Conservation (phyloP, 2,888 invertebrate species). For the Torymus texanus region DNA sequence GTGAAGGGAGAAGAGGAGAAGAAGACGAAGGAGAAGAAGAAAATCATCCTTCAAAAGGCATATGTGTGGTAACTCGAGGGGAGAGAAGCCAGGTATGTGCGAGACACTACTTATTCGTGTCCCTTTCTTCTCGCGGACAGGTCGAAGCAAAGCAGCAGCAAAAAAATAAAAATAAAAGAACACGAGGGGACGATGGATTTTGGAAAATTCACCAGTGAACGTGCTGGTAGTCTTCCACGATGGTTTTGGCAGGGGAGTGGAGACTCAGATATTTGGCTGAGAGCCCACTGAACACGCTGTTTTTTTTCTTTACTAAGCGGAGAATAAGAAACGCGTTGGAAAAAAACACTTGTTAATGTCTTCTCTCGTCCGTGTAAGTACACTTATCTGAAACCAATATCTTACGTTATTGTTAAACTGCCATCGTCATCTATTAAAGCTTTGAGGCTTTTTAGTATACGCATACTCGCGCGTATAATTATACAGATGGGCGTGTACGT, state of each 20-base stretch:
- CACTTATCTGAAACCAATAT: too few species aligned
- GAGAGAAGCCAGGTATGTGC: slow-evolving; percentile 25
- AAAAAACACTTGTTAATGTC: too few species aligned
- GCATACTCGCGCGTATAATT: too few species aligned
- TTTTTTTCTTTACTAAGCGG: neutral
- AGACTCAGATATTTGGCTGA: slow-evolving; percentile 45
- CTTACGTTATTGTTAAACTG: too few species aligned
- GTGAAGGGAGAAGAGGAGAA: neutral
- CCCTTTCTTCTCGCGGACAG: neutral
- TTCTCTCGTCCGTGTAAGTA: too few species aligned
- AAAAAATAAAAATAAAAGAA: slow-evolving; percentile 19
- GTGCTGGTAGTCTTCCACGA: slow-evolving; percentile 28
- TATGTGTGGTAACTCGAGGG: neutral
- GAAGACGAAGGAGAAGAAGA: neutral
- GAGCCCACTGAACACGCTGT: slow-evolving; percentile 30
- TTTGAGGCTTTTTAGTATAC: too few species aligned
- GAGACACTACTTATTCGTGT: too few species aligned
- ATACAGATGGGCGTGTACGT: too few species aligned
- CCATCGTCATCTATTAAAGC: too few species aligned
- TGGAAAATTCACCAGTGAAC: neutral
- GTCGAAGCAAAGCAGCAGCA: neutral
- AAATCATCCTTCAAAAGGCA: slow-evolving; percentile 29
- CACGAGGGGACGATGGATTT: neutral
- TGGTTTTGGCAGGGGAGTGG: slow-evolving; percentile 49
- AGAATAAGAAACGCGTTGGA: too few species aligned